Evolutionary conservation across 2,888 invertebrate genomes (phyloP), one percentile per base, ranked within the genome.

Genomic region (Philereme vetulata): DNA sequence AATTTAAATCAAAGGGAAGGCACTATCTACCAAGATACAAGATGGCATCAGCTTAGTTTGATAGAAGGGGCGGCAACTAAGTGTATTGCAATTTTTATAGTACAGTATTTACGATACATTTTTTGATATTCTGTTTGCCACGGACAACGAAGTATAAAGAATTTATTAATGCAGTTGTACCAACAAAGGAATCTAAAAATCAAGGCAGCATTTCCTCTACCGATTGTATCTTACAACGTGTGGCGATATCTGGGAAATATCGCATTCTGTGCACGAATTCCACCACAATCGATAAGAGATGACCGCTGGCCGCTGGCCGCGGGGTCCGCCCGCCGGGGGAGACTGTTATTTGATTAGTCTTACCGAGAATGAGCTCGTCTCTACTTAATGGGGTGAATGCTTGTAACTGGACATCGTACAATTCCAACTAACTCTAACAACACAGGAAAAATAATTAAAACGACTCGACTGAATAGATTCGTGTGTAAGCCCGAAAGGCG

Each of bases 281-380:
- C 90, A 87, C 91, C 92, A 91, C 91, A 92, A 92, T 92, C 92
- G 92, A 92, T 92, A 92, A 90, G 90, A 92, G 91, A 91, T 90
- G 90, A 90, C 90, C 92, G 86, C 86, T 90, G 87, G 88, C 90
- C 92, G 86, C 86, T 90, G 87, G 88, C 86, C 89, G 88, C 88
- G 82, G 76, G 77, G 67, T 65, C 62, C 66, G 40, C 72, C 73
- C 68, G 72, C 77, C 74, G 81, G 83, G 90, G 91, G 90, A 85
- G 91, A 86, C 89, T 87, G 91, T 92, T 93, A 93, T 93, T 93
- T 92, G 92, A 93, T 93, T 92, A 92, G 92, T 92, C 92, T 90
- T 91, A 88, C 92, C 86, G 91, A 91, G 92, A 92, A 92, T 92
- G 92, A 92, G 88, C 88, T 87, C 90, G 88, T 86, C 86, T 88